Percentiles rank a stretch among this genome's conserved stretches.
phyloP scores from a whole-genome alignment of 1,140 invertebrate species.

The Euura saliciscinereae region DNA sequence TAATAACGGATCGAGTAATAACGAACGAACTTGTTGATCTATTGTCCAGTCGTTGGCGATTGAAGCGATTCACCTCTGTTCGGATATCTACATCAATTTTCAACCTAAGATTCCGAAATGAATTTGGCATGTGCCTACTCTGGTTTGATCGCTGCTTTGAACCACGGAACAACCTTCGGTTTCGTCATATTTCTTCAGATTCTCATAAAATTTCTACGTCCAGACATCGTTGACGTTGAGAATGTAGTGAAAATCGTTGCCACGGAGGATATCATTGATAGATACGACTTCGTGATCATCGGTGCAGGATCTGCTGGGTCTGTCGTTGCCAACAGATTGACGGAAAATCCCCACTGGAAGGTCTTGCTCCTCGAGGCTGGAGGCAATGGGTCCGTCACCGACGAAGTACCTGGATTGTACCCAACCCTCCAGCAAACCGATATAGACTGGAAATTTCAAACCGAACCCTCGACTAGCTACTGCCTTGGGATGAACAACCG shows the following conservation, averaged over 20 bases:
- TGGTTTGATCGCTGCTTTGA: too few relatives aligned
- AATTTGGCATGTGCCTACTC: too few relatives aligned
- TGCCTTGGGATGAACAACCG: slow-evolving; percentile 21
- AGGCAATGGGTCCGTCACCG: slow-evolving; percentile 23
- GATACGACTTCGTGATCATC: slow-evolving; percentile 34
- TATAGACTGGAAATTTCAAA: slow-evolving; percentile 60
- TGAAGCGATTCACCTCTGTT: too few relatives aligned
- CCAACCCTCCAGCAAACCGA: slow-evolving; percentile 45
- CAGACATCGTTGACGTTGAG: too few relatives aligned
- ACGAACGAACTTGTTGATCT: too few relatives aligned
- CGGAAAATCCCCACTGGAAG: slow-evolving; percentile 44
- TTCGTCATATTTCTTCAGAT: too few relatives aligned
- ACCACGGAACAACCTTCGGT: too few relatives aligned
- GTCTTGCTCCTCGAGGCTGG: slow-evolving; percentile 50
- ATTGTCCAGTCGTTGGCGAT: too few relatives aligned
- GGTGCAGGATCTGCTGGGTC: slow-evolving; percentile 64
- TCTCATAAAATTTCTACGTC: too few relatives aligned
- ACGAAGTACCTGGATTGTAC: slow-evolving; percentile 46
- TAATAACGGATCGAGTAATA: too few relatives aligned
- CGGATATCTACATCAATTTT: too few relatives aligned
- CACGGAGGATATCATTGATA: not conserved
- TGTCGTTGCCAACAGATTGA: slow-evolving; percentile 62
- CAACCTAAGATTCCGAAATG: too few relatives aligned
- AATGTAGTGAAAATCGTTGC: not conserved
- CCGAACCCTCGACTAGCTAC: slow-evolving; percentile 46